Evolutionary conservation across 2,888 invertebrate genomes (phyloP), one percentile per base, ranked within the genome.

Genomic region (Chrysotoxum bicinctum): DNA sequence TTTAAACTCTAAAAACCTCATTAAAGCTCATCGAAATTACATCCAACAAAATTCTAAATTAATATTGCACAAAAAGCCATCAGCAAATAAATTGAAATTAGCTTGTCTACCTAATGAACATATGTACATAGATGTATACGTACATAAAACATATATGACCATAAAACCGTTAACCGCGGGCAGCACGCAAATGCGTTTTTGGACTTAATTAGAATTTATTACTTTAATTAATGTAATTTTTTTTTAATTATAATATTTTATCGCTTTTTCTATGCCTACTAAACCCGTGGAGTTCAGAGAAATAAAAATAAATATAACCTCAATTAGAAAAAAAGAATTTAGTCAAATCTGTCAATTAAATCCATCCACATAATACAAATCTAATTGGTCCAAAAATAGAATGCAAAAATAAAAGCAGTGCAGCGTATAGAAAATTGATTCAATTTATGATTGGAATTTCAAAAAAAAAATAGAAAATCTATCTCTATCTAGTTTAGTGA

Each of bases 341-440:
- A 32, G 30, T 19, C 3, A 30, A 45, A 45, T 64, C 48, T 66
- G 70, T 75, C 75, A 81, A 81, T 81, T 81, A 70, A 75, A 75
- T 40, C 26, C 64, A 40, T 70, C 54, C 16, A 64, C 64, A 64
- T 70, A 76, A 81, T 76, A 50, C 66, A 76, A 81, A 76, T 76
- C 58, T 70, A 76, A 81, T 81, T 75, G 64, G 50, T 56, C 64
- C 50, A 64, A 43, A 10, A 64, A 50, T 48, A 70, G 14, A 23
- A 75, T 10, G 30, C 23, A 40, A 21, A 70, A 75, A 60, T 12
- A 23, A 75, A 64, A 70, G 54, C 40, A 69, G 35, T 62, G 43
- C 54, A 56, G 54, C 30, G 54, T 30, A 32, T 40, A 60, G 23
- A 58, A 70, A 70, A 76, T 76, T 76, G 76, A 75, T 81, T 81